These are phyloP conservation scores for Brachypteracias leptosomus DNA, from an alignment of 2,113 vertebrate species.

Conservation along the genomic window DNA sequence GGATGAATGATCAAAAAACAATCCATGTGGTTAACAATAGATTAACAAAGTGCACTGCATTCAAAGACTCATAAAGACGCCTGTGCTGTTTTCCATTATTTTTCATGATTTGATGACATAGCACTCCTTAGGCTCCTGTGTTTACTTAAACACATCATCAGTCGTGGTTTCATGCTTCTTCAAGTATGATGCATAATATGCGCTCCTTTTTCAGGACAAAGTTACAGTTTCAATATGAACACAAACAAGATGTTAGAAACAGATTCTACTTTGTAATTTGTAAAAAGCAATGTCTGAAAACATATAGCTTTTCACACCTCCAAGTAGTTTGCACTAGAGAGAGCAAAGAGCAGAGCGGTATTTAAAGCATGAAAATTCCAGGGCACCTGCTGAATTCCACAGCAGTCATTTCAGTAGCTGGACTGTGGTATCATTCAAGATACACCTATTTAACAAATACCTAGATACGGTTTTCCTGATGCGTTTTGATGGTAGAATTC, in stretches of 20 bases:
- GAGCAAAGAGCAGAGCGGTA: not conserved
- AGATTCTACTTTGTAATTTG: not conserved
- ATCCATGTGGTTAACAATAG: conserved; percentile 29
- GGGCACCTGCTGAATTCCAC: conserved; percentile 5
- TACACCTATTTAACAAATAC: not conserved
- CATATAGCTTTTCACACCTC: not conserved
- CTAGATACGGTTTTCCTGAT: not conserved
- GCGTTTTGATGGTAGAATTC: not conserved
- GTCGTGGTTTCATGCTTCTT: not conserved
- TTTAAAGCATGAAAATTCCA: not conserved
- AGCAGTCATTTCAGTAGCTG: not conserved
- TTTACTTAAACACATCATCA: conserved; percentile 57
- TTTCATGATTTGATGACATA: conserved; percentile 31
- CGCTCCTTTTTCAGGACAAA: not conserved
- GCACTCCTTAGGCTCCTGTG: conserved; percentile 28
- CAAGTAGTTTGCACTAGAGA: not conserved
- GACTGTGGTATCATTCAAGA: not conserved
- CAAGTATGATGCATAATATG: not conserved
- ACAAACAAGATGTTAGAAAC: not conserved
- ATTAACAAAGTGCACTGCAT: conserved; percentile 33
- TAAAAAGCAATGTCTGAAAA: not conserved
- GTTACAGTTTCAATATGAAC: not conserved
- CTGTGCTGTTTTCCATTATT: conserved; percentile 32
- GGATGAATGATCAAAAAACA: conserved; percentile 23
- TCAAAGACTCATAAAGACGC: conserved; percentile 27